phyloP scores from a whole-genome alignment of 1,140 invertebrate genomes.

The Temnothorax longispinosus region DNA sequence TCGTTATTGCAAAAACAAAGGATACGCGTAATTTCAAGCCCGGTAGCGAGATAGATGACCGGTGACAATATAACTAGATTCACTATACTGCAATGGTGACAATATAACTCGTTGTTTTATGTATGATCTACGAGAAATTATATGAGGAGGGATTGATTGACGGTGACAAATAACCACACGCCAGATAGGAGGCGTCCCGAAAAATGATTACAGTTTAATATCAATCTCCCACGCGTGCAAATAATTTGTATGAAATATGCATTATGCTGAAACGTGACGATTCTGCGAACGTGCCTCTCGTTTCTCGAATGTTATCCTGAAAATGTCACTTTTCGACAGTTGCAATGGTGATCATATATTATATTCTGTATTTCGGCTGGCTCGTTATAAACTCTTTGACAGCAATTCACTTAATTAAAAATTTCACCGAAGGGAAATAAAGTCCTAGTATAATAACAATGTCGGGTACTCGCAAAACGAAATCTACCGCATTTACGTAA shows the following conservation, averaged over 20 bases:
- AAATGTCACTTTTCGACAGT: conserved; percentile 6
- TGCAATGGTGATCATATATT: no score
- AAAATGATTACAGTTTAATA: conserved; percentile 45
- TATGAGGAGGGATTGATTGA: conserved; percentile 40
- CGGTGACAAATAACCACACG: conserved; percentile 45
- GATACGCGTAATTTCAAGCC: conserved; percentile 1
- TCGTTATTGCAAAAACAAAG: conserved; percentile 41
- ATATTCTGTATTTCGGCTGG: background rate
- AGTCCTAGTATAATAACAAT: background rate
- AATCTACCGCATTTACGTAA: background rate
- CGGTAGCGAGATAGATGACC: background rate
- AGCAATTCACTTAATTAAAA: background rate
- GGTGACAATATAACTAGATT: conserved; percentile 30
- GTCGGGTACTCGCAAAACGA: background rate
- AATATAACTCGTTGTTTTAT: conserved; percentile 42
- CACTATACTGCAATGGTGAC: background rate
- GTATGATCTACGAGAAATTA: conserved; percentile 39
- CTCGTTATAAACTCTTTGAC: background rate
- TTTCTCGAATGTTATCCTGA: background rate
- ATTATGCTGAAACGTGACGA: conserved; percentile 3
- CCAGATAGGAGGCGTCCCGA: background rate
- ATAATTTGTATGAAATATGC: conserved; percentile 16
- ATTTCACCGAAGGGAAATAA: conserved; percentile 1
- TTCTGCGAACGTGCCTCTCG: background rate
- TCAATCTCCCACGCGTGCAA: background rate